Percentiles rank a stretch among this genome's conserved stretches.
phyloP scores from a whole-genome alignment of 23 tunicate genomes.

The Phallusia fumigata region DNA sequence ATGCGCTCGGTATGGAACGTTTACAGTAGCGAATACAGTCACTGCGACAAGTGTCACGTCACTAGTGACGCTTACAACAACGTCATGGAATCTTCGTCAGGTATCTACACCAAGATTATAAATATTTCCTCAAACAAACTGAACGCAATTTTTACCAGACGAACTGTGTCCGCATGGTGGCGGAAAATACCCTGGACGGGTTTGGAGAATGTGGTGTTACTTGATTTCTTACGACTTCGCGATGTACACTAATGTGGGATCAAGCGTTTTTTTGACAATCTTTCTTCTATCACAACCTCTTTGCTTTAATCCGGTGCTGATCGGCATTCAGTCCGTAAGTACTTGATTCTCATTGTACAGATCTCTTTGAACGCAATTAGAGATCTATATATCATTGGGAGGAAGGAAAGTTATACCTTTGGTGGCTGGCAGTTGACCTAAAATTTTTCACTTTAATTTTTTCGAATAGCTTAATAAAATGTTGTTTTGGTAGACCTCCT shows the following conservation, averaged over 20 bases:
- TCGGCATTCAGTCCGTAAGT: slow-evolving; percentile 68
- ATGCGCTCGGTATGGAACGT: slow-evolving; percentile 65
- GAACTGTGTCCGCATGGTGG: slow-evolving; percentile 57
- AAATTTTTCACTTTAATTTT: too few relatives aligned
- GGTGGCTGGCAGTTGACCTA: too few relatives aligned
- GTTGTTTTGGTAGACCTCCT: too few relatives aligned
- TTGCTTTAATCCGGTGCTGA: slow-evolving; percentile 60
- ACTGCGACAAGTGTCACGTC: slow-evolving; percentile 56
- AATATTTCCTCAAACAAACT: too few relatives aligned
- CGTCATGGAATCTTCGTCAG: background rate
- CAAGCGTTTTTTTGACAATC: slow-evolving; percentile 41
- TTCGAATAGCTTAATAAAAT: too few relatives aligned
- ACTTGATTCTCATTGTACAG: background rate
- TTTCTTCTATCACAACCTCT: slow-evolving; percentile 72
- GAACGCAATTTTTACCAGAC: background rate
- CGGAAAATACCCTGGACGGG: slow-evolving; percentile 55
- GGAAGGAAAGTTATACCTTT: background rate
- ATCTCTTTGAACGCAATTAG: background rate
- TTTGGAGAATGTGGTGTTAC: slow-evolving; percentile 81
- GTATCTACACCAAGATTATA: background rate
- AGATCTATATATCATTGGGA: background rate
- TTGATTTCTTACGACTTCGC: slow-evolving; percentile 43
- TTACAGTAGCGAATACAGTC: slow-evolving; percentile 57
- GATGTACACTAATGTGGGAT: slow-evolving; percentile 44
- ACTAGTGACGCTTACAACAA: slow-evolving; percentile 1